These are phyloP conservation scores for Branchellion lobata DNA, from an alignment of 2,888 invertebrate species.

Conservation along the genomic window DNA sequence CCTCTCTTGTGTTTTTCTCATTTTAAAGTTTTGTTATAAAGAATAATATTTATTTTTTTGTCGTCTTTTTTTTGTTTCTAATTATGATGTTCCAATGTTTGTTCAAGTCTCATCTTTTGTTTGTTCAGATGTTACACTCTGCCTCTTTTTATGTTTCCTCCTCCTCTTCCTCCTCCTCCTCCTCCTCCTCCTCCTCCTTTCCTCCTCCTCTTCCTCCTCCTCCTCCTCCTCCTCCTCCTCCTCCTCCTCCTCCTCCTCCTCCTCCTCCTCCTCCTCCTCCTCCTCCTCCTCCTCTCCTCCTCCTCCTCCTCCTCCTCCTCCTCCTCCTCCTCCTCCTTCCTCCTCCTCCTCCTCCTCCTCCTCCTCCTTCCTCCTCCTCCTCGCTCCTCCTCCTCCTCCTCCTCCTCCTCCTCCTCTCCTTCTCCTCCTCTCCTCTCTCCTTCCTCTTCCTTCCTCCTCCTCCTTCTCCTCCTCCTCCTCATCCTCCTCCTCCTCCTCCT, in stretches of 20 bases:
- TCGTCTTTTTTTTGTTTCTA: too few relatives aligned
- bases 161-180: background rate
- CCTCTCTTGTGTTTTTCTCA: too few relatives aligned
- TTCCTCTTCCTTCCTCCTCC: too few relatives aligned
- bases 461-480: too few relatives aligned
- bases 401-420: background rate
- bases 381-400: slow-evolving; percentile 8
- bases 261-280: background rate
- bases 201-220: background rate
- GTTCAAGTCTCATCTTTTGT: too few relatives aligned
- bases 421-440: background rate
- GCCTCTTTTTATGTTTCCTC: too few relatives aligned
- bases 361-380: background rate
- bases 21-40: too few relatives aligned
- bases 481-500: too few relatives aligned
- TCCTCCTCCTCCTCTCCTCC: background rate
- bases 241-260: background rate
- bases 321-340: background rate
- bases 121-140: too few relatives aligned
- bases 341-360: background rate
- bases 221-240: background rate
- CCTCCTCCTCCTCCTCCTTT: background rate
- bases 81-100: too few relatives aligned
- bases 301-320: background rate
- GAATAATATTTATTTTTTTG: too few relatives aligned